Evolutionary conservation across 2,113 vertebrate genomes (phyloP).

Genomic region (Elaphurus davidianus): DNA sequence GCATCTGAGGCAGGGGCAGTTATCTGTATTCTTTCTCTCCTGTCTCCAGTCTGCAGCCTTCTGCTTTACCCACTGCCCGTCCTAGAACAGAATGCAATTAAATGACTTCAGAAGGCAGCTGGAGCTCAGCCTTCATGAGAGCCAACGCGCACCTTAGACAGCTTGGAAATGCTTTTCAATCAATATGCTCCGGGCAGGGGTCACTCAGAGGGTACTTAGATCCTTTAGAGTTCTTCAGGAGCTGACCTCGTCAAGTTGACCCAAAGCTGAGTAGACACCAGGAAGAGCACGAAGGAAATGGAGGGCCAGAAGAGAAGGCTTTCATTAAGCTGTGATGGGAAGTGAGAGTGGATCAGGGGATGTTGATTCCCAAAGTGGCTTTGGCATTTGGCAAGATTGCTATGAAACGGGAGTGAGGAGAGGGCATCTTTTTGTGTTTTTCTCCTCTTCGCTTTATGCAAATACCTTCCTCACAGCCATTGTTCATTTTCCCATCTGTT

Average conservation of each 20-base stretch:
- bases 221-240: background rate
- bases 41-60: background rate
- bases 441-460: background rate
- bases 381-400: background rate
- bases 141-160: constrained; percentile 4
- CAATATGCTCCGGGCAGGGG: constrained; percentile 42
- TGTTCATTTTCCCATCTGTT: background rate
- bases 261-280: background rate
- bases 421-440: background rate
- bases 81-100: constrained; percentile 61
- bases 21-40: constrained; percentile 12
- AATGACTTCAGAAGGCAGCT: constrained; percentile 38
- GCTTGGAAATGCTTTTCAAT: constrained; percentile 35
- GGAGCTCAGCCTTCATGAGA: constrained; percentile 36
- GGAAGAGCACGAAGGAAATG: background rate
- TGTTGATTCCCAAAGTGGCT: background rate
- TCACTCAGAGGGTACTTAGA: background rate
- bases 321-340: background rate
- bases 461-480: background rate
- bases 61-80: constrained; percentile 8
- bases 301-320: background rate
- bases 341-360: background rate
- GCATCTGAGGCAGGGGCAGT: background rate
- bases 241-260: background rate
- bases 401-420: background rate